A percentile compares a stretch with the other conserved stretches of the same genome.
phyloP scores from a whole-genome alignment of 2,888 invertebrate genomes.

The Petrolisthes manimaculis region DNA sequence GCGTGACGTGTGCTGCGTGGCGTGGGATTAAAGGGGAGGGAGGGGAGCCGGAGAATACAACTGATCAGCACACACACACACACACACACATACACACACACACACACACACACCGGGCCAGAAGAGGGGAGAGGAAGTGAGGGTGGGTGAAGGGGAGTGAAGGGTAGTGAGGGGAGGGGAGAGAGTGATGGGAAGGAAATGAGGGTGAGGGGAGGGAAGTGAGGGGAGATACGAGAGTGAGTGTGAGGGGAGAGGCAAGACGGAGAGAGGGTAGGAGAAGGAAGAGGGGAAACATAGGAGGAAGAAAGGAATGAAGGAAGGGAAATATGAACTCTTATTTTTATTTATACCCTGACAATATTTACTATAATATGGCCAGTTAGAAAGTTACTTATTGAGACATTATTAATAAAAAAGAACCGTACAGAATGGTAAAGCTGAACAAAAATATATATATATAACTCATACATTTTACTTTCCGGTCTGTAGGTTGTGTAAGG shows the following conservation, averaged over 20 bases:
- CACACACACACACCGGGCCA: no score
- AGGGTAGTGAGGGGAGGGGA: background rate
- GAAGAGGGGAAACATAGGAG: background rate
- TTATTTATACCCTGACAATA: no score
- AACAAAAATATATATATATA: no score
- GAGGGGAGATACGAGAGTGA: background rate
- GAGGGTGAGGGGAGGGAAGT: background rate
- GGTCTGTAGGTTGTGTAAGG: no score
- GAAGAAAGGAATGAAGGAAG: background rate
- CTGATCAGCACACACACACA: slow-evolving; percentile 3
- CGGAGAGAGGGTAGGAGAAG: background rate
- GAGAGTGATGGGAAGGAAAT: background rate
- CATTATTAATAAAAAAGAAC: no score
- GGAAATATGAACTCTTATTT: no score
- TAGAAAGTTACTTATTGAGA: no score
- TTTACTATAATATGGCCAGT: no score
- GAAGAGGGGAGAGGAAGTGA: background rate
- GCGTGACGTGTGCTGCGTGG: slow-evolving; percentile 11
- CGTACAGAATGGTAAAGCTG: no score
- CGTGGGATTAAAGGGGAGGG: background rate
- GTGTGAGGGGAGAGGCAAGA: background rate
- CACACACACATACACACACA: no score
- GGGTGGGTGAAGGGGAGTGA: background rate
- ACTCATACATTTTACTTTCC: no score
- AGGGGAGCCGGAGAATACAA: slow-evolving; percentile 3